These are phyloP conservation scores for Automeris io DNA, from an alignment of 2,888 invertebrate genomes.

Conservation along the genomic window DNA sequence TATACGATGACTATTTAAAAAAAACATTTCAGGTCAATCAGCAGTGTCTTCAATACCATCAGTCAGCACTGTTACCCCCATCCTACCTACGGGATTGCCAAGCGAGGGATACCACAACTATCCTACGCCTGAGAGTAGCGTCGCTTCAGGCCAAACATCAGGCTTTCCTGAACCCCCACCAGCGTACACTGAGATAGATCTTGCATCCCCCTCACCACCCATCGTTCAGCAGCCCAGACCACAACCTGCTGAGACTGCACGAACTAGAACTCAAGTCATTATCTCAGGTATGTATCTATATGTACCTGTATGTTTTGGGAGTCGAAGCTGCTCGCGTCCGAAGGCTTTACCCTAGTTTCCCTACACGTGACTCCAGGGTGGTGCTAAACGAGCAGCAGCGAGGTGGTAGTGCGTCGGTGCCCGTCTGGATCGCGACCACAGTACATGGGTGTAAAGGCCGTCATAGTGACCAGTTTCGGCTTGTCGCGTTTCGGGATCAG, in stretches of 20 bases:
- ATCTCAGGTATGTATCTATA: conserved; percentile 24
- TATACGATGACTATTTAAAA: neutral
- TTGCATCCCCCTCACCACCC: conserved; percentile 6
- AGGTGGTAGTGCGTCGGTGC: too few species aligned
- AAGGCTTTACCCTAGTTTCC: too few species aligned
- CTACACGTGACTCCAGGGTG: too few species aligned
- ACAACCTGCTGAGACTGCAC: conserved; percentile 11
- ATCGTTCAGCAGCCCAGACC: conserved; percentile 11
- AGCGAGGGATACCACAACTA: conserved; percentile 6
- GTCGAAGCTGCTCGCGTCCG: too few species aligned
- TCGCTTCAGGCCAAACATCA: conserved; percentile 32
- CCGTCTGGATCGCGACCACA: too few species aligned
- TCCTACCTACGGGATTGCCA: neutral
- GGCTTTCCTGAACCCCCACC: conserved; percentile 55
- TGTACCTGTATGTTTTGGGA: too few species aligned
- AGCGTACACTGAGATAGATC: conserved; percentile 43
- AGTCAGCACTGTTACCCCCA: neutral
- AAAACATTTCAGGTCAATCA: conserved; percentile 19
- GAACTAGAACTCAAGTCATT: conserved; percentile 45
- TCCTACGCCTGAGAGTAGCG: conserved; percentile 31
- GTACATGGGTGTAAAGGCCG: too few species aligned
- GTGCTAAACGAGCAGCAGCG: too few species aligned
- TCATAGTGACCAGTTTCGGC: too few species aligned
- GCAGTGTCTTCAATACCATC: conserved; percentile 5
- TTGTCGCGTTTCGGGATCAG: too few species aligned